Conservation (phyloP, 2,113 vertebrate species). For the Aspiorhynchus laticeps region DNA sequence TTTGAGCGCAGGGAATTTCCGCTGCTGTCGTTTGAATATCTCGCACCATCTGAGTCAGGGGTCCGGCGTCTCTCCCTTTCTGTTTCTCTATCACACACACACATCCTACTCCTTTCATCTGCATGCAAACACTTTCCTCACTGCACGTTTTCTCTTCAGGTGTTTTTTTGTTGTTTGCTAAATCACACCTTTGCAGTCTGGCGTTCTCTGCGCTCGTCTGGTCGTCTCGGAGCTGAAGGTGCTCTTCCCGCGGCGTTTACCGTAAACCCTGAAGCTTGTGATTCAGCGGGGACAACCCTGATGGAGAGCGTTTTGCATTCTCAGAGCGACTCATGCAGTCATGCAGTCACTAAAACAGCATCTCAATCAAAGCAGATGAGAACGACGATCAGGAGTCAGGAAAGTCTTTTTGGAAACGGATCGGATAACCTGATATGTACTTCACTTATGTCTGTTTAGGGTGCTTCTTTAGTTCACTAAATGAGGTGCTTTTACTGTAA, state of each 20-base stretch:
- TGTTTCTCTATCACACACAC: background rate
- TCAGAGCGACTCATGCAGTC: background rate
- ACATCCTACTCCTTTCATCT: background rate
- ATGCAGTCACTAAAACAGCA: background rate
- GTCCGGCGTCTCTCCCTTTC: slow-evolving; percentile 12
- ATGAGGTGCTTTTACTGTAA: background rate
- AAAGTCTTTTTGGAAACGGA: background rate
- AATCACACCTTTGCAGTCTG: slow-evolving; percentile 15
- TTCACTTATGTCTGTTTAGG: background rate
- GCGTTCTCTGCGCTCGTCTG: background rate
- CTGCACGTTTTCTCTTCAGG: background rate
- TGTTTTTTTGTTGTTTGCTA: background rate
- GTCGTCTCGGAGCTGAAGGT: background rate
- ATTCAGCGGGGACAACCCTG: slow-evolving; percentile 30
- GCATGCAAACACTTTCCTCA: slow-evolving; percentile 10
- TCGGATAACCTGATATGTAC: background rate
- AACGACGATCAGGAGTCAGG: background rate
- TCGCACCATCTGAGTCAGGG: slow-evolving; percentile 54
- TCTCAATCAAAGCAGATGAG: background rate
- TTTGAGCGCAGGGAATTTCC: slow-evolving; percentile 45
- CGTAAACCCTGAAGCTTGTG: slow-evolving; percentile 6
- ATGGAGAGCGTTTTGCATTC: slow-evolving; percentile 20
- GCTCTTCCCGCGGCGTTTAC: background rate
- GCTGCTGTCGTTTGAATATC: slow-evolving; percentile 33
- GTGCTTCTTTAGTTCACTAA: background rate